phyloP scores from a whole-genome alignment of 2,797 vertebrate genomes.

The Ptychadena robeensis region DNA sequence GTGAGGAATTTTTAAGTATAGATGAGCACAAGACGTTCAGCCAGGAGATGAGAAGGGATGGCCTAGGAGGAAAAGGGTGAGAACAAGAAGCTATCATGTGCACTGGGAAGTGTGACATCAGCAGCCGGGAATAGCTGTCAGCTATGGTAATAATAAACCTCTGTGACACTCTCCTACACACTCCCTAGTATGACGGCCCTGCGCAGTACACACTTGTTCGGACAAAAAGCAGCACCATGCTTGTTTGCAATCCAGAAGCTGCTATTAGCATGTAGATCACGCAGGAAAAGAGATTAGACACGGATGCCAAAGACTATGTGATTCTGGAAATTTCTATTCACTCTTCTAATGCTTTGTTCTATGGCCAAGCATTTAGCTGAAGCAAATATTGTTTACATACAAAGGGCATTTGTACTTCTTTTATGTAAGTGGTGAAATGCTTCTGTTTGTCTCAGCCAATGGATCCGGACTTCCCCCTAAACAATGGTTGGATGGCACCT shows the following conservation, averaged over 20 bases:
- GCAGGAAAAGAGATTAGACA: background rate
- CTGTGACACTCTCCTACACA: background rate
- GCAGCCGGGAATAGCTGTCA: background rate
- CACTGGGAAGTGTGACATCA: slow-evolving; percentile 17
- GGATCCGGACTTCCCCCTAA: too few species aligned
- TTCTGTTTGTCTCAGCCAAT: too few species aligned
- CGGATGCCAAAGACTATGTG: background rate
- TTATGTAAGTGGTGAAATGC: too few species aligned
- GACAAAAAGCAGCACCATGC: background rate
- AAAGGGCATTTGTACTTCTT: too few species aligned
- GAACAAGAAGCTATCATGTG: background rate
- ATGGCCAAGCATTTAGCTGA: too few species aligned
- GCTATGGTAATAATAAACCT: slow-evolving; percentile 13
- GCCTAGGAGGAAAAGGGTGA: background rate
- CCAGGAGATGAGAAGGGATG: background rate
- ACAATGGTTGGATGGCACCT: too few species aligned
- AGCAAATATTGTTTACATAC: too few species aligned
- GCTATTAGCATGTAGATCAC: too few species aligned
- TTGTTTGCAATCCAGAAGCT: background rate
- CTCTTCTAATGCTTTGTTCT: too few species aligned
- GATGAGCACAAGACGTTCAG: background rate
- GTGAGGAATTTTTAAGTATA: too few species aligned
- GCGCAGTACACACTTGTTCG: background rate
- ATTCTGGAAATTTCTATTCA: background rate
- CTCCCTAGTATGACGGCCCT: background rate